Evolutionary conservation across 2,797 vertebrate genomes (phyloP).

Genomic region (Saxicola maurus): DNA sequence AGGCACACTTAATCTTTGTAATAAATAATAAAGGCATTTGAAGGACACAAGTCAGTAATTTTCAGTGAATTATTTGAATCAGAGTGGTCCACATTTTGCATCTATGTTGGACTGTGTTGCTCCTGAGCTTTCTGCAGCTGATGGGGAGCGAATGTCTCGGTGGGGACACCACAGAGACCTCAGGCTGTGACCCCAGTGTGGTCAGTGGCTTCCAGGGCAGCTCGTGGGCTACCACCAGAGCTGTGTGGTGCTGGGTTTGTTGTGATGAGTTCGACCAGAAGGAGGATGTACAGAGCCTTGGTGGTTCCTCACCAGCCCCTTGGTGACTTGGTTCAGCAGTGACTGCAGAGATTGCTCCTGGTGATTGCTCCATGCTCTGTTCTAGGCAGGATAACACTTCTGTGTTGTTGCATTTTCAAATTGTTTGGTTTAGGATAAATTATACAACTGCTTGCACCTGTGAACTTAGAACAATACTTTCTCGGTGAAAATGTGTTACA

Average conservation of each 20-base stretch:
- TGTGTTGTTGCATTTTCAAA: background rate
- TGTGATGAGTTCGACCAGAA: background rate
- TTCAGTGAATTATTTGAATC: background rate
- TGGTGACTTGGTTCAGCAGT: background rate
- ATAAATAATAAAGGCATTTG: background rate
- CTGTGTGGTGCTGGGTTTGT: background rate
- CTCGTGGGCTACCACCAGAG: background rate
- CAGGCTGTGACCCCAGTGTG: background rate
- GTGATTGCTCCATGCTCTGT: background rate
- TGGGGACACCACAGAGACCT: background rate
- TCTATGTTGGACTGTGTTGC: background rate
- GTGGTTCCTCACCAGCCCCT: background rate
- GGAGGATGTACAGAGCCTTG: background rate
- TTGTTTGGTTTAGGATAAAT: background rate
- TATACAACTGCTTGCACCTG: background rate
- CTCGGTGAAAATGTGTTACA: background rate
- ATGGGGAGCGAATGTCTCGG: fast-evolving
- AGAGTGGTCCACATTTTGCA: background rate
- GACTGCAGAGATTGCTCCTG: background rate
- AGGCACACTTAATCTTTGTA: background rate
- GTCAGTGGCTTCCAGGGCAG: background rate
- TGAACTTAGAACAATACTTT: background rate
- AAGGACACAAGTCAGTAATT: background rate
- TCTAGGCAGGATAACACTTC: background rate
- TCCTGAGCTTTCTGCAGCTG: background rate